Evolutionary conservation across 2,888 invertebrate species (phyloP).

Genomic region (Callinectes sapidus): DNA sequence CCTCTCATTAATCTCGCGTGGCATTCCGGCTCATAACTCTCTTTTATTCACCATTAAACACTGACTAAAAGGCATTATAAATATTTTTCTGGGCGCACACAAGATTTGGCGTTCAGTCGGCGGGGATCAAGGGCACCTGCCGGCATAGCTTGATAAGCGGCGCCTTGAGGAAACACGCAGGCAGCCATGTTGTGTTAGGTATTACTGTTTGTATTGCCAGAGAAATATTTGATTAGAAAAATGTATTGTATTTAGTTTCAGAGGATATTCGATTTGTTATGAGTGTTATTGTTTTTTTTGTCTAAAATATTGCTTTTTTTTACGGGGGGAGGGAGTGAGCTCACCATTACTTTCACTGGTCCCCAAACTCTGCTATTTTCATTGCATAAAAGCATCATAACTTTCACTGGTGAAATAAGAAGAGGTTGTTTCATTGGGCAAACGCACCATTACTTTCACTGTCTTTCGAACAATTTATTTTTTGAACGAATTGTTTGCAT

Average conservation of each 20-base stretch:
- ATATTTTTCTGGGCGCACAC: neutral
- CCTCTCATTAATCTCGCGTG: constrained; percentile 19
- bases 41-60: constrained; percentile 18
- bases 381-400: too few relatives aligned
- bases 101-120: neutral
- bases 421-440: too few relatives aligned
- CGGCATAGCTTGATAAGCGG: neutral
- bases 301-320: neutral
- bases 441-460: neutral
- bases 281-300: too few relatives aligned
- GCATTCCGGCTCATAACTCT: neutral
- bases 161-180: neutral
- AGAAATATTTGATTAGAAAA: too few relatives aligned
- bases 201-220: too few relatives aligned
- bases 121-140: neutral
- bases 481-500: too few relatives aligned
- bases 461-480: neutral
- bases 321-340: too few relatives aligned
- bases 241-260: too few relatives aligned
- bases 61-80: neutral
- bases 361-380: neutral
- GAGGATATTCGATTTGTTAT: too few relatives aligned
- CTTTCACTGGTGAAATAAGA: too few relatives aligned
- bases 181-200: neutral
- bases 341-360: neutral